phyloP scores from a whole-genome alignment of 2,797 vertebrate species.

The Karalla daura region DNA sequence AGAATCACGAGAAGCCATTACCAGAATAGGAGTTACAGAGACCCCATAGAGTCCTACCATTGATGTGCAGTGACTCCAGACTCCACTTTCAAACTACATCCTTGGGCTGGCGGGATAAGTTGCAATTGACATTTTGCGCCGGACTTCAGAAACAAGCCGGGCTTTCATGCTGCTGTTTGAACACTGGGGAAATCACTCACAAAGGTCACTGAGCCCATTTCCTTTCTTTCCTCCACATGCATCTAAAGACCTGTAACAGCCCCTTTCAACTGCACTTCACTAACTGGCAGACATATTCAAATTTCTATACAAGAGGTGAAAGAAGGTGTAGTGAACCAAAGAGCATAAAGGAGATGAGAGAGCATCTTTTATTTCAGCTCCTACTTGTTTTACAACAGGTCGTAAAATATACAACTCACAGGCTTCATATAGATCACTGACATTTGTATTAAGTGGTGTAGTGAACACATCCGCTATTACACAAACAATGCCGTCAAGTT shows the following conservation, averaged over 20 bases:
- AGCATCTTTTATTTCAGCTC: constrained; percentile 56
- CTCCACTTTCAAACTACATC: constrained; percentile 85
- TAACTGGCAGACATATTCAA: constrained; percentile 77
- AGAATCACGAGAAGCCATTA: constrained; percentile 24
- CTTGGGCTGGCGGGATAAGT: constrained; percentile 85
- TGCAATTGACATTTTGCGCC: constrained; percentile 88
- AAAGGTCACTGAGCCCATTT: constrained; percentile 91
- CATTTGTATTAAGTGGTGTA: not conserved
- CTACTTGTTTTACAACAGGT: constrained; percentile 12
- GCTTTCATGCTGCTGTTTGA: constrained; percentile 90
- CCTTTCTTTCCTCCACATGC: constrained; percentile 77
- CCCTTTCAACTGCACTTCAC: constrained; percentile 77
- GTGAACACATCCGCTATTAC: too few relatives aligned
- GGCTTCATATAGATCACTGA: not conserved
- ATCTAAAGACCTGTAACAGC: constrained; percentile 81
- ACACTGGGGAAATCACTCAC: constrained; percentile 85
- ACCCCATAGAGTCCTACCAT: constrained; percentile 71
- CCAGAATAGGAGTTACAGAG: constrained; percentile 58
- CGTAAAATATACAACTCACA: not conserved
- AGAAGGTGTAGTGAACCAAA: constrained; percentile 45
- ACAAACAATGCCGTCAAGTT: too few relatives aligned
- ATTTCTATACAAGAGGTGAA: constrained; percentile 70
- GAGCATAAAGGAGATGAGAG: constrained; percentile 41
- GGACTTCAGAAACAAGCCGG: constrained; percentile 87
- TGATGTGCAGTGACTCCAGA: constrained; percentile 80